These are phyloP conservation scores for Tiliacea citrago DNA, from an alignment of 2,888 invertebrate species.

Conservation along the genomic window DNA sequence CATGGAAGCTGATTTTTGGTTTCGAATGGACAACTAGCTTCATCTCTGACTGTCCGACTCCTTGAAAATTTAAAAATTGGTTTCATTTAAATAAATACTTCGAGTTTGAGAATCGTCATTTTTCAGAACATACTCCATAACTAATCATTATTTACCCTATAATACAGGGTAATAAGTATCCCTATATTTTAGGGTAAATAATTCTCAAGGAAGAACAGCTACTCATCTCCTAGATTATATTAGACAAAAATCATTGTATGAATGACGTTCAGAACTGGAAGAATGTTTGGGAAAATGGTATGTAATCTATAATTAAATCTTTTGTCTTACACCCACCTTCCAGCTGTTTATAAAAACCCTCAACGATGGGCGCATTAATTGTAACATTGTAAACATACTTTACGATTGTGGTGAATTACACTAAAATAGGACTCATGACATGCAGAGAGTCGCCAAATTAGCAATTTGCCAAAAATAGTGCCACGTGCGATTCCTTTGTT, in stretches of 20 bases:
- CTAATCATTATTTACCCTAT: too few relatives aligned
- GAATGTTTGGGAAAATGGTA: neutral
- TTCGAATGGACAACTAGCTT: too few relatives aligned
- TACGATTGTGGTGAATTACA: slow-evolving; percentile 27
- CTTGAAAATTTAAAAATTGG: too few relatives aligned
- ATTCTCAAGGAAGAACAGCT: neutral
- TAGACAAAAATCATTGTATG: too few relatives aligned
- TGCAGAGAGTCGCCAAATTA: slow-evolving; percentile 43
- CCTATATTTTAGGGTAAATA: too few relatives aligned
- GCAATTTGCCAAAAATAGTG: slow-evolving; percentile 31
- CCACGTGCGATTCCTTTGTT: slow-evolving; percentile 26
- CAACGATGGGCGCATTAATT: slow-evolving; percentile 22
- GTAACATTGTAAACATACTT: slow-evolving; percentile 34
- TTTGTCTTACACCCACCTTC: slow-evolving; percentile 10
- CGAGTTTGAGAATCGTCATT: too few relatives aligned
- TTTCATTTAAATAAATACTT: too few relatives aligned
- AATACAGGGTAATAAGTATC: too few relatives aligned
- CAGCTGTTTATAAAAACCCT: neutral
- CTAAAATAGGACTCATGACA: slow-evolving; percentile 48
- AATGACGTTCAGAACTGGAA: neutral
- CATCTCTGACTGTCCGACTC: too few relatives aligned
- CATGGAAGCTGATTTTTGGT: too few relatives aligned
- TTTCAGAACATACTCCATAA: too few relatives aligned
- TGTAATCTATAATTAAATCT: slow-evolving; percentile 14
- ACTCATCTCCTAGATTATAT: neutral